phyloP scores from a whole-genome alignment of 2,113 vertebrate species.

The Macrotus californicus region DNA sequence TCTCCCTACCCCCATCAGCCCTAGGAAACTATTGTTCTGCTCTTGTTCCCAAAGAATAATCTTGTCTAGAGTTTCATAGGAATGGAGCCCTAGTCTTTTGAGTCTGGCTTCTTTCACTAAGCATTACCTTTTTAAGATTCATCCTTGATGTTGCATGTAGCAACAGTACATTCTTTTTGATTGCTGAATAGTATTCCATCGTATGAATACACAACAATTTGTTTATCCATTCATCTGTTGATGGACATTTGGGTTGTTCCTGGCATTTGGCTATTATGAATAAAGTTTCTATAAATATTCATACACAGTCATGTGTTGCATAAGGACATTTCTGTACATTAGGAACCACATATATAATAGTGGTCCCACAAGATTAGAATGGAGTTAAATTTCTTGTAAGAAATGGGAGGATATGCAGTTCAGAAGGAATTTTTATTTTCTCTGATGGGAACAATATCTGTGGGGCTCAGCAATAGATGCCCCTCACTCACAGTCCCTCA shows the following conservation, averaged over 20 bases:
- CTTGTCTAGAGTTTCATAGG: background rate
- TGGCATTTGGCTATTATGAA: background rate
- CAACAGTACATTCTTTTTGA: background rate
- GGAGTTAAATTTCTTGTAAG: background rate
- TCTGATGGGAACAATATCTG: background rate
- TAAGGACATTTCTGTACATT: background rate
- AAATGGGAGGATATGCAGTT: background rate
- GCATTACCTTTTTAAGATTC: background rate
- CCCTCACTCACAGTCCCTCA: background rate
- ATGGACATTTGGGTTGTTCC: background rate
- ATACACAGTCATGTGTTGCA: background rate
- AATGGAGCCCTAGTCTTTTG: background rate
- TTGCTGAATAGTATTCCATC: background rate
- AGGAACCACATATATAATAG: background rate
- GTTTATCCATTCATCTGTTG: background rate
- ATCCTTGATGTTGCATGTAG: background rate
- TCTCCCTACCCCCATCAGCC: background rate
- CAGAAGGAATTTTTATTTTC: background rate
- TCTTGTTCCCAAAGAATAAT: background rate
- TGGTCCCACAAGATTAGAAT: background rate
- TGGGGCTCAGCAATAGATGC: background rate
- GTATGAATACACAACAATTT: background rate
- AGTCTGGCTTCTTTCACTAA: background rate
- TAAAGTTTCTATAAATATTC: background rate
- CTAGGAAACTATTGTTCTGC: background rate